A percentile compares a stretch with the other conserved stretches of the same genome.
Evolutionary conservation across 2,113 vertebrate genomes (phyloP).

Genomic region (Campylorhamphus procurvoides): DNA sequence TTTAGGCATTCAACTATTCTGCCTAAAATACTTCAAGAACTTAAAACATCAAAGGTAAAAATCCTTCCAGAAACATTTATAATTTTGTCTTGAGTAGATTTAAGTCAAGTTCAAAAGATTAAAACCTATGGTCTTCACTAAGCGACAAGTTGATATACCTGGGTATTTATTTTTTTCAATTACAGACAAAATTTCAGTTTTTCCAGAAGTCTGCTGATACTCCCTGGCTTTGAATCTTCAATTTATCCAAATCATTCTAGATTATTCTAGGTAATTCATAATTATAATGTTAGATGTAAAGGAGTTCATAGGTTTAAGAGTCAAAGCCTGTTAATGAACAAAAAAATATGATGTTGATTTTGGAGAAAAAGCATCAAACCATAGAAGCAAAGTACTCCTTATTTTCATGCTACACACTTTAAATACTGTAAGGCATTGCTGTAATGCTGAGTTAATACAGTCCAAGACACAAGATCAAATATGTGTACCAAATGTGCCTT

Average conservation of each 20-base stretch:
- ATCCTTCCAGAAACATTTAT: not conserved
- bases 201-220: not conserved
- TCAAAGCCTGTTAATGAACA: not conserved
- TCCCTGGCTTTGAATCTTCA: not conserved
- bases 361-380: not conserved
- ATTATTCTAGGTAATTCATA: not conserved
- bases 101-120: not conserved
- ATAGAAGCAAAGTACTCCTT: not conserved
- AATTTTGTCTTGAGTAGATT: not conserved
- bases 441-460: not conserved
- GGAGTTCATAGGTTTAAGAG: not conserved
- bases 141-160: not conserved
- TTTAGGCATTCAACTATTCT: not conserved
- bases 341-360: not conserved
- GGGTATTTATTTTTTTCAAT: not conserved
- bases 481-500: not conserved
- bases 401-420: not conserved
- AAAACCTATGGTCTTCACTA: not conserved
- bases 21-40: not conserved
- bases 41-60: not conserved
- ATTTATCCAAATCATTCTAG: not conserved
- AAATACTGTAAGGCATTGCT: not conserved
- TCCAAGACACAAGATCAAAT: not conserved
- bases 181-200: not conserved
- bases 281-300: rapidly evolving